A percentile compares a stretch with the other conserved stretches of the same genome.
phyloP scores from a whole-genome alignment of 2,888 invertebrate species.

The Acanthoscelides obtectus region DNA sequence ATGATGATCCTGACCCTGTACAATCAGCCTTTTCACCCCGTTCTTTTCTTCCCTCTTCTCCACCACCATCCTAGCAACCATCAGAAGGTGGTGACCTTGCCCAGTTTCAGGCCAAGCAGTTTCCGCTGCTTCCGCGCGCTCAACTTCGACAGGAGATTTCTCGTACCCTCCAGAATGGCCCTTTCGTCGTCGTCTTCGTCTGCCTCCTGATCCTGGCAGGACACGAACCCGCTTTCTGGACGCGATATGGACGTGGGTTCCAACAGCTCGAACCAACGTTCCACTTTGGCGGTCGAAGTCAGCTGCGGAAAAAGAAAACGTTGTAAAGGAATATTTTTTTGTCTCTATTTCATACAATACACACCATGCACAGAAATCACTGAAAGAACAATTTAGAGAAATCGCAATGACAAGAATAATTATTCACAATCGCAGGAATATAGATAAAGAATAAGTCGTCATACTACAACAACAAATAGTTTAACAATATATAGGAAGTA shows the following conservation, averaged over 20 bases:
- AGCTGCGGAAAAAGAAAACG: conserved; percentile 56
- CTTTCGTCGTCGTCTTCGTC: conserved; percentile 54
- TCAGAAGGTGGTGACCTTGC: conserved; percentile 68
- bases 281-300: conserved; percentile 72
- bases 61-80: conserved; percentile 21
- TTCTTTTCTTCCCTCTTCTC: neutral
- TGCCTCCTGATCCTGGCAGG: conserved; percentile 54
- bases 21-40: neutral
- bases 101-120: conserved; percentile 62
- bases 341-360: too few relatives aligned
- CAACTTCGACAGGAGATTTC: conserved; percentile 62
- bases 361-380: too few relatives aligned
- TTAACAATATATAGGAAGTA: too few relatives aligned
- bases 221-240: conserved; percentile 74
- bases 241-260: conserved; percentile 62
- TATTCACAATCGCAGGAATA: too few relatives aligned
- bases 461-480: too few relatives aligned
- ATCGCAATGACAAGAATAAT: too few relatives aligned
- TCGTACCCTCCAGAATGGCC: conserved; percentile 62
- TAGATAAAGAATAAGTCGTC: too few relatives aligned
- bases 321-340: too few relatives aligned
- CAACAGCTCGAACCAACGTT: conserved; percentile 74
- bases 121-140: conserved; percentile 68
- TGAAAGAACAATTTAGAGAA: too few relatives aligned
- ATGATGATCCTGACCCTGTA: neutral